Base-by-base conservation (phyloP, 2,113 vertebrate genomes). In the Macquaria ambigua region DNA sequence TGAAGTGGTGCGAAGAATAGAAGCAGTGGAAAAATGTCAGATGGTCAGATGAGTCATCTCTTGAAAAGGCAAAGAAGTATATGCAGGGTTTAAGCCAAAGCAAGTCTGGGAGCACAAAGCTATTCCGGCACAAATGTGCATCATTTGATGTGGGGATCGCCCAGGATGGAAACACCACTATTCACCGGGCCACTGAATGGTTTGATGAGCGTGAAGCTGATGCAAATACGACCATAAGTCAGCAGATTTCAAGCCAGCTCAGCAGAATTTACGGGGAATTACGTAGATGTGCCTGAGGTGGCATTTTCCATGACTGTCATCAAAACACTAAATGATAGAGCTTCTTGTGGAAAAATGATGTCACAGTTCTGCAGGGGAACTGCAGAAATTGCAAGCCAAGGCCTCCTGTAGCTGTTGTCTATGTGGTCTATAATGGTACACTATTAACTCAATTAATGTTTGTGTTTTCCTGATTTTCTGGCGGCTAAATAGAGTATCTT, bases 11-110 rank as follows among this genome's bases (percentile, higher is more conserved):
- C 64, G n/a, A 4, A 68, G 46, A 81, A 53, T 21, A 63, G 46
- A 83, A 20, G n/a, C 20, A 21, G 59, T 20, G 63, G 74, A 64
- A n/a, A 78, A 50, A 68, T 34, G 56, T 66, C 68, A 69, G 15
- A 41, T 6, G 48, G 83, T 67, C 61, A 41, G 43, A 76, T 72
- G 76, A 81, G 48, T 83, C 77, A 84, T 78, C 69, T 48, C 59
- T 63, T 3, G 1, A 63, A 48, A 34, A 55, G 21, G 48, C 52
- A 53, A 14, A 61, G 3, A 55, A 80, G n/a, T 20, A 68, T 3
- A 37, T 14, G 50, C 70, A 77, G 9, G 21, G 12, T 55, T 67
- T 20, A 18, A 41, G 79, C 55, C 70, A 50, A 55, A 72, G 34
- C 25, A 18, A 37, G 68, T 74, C n/a, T 15, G n/a, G 20, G 58